phyloP scores from a whole-genome alignment of 1,140 invertebrate genomes.

The Paraescarpia echinospica region DNA sequence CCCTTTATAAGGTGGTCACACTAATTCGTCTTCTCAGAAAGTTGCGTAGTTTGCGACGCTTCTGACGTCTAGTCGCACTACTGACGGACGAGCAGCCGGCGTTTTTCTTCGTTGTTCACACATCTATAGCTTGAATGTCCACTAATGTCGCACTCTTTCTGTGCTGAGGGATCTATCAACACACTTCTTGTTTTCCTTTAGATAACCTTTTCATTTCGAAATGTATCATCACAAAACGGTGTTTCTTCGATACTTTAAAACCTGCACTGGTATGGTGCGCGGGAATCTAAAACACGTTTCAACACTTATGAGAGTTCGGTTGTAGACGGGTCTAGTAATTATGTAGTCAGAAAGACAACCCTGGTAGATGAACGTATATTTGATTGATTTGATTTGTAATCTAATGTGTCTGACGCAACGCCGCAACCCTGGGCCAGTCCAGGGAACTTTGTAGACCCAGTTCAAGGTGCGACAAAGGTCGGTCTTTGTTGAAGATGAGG shows the following conservation, averaged over 20 bases:
- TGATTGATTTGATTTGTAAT: background rate
- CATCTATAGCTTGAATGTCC: background rate
- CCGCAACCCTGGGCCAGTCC: background rate
- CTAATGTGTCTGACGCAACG: background rate
- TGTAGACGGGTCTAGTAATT: background rate
- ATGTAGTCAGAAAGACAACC: background rate
- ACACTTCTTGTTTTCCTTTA: background rate
- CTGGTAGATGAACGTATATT: background rate
- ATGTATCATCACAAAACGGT: too few relatives aligned
- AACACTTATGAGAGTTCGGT: too few relatives aligned
- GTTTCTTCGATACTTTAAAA: too few relatives aligned
- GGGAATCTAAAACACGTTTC: too few relatives aligned
- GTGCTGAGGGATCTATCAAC: background rate
- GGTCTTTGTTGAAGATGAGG: background rate
- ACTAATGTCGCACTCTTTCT: background rate
- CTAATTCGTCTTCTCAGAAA: too few relatives aligned
- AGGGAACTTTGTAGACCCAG: background rate
- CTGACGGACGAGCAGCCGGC: background rate
- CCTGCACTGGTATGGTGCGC: too few relatives aligned
- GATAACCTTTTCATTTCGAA: too few relatives aligned
- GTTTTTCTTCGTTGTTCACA: background rate
- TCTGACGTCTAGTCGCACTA: background rate
- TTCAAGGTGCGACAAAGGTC: background rate
- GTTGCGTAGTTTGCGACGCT: background rate
- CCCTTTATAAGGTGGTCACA: too few relatives aligned